Conservation (phyloP, 2,113 vertebrate species). For the Accipiter virgatus region DNA sequence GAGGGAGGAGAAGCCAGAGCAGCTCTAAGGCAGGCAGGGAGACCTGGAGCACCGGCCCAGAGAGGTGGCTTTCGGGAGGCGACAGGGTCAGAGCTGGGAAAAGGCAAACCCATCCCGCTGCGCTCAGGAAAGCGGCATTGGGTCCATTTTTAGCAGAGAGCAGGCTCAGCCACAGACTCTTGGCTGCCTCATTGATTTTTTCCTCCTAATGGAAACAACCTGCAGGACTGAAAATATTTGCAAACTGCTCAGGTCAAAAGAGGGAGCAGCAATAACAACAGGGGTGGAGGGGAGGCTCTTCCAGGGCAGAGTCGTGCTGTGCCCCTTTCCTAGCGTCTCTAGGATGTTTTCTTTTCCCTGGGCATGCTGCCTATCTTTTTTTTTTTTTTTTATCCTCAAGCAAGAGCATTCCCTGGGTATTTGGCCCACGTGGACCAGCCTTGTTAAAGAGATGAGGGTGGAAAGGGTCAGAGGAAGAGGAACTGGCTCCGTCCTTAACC, state of each 20-base stretch:
- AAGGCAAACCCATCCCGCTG: not conserved
- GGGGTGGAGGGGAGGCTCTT: not conserved
- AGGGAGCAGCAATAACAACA: constrained; percentile 36
- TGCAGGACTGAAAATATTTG: constrained; percentile 67
- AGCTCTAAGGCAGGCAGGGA: not conserved
- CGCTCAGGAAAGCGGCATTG: not conserved
- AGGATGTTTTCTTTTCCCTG: not conserved
- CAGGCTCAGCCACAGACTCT: constrained; percentile 38
- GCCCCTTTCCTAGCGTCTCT: not conserved
- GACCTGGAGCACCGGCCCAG: accelerated
- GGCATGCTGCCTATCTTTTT: not conserved
- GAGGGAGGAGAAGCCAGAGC: not conserved
- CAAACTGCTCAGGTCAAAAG: constrained; percentile 55
- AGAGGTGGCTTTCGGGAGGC: not conserved
- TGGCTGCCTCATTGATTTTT: constrained; percentile 65
- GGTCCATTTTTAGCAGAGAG: constrained; percentile 40
- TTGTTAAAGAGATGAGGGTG: not conserved
- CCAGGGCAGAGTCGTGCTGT: not conserved
- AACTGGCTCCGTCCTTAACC: not conserved
- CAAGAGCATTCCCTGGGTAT: not conserved
- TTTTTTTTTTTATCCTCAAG: not conserved
- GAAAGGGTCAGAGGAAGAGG: not conserved
- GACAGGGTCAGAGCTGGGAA: not conserved
- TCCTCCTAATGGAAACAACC: constrained; percentile 64
- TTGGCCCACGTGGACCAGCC: not conserved